phyloP scores from a whole-genome alignment of 2,888 invertebrate species.

The Cheilosia urbana region DNA sequence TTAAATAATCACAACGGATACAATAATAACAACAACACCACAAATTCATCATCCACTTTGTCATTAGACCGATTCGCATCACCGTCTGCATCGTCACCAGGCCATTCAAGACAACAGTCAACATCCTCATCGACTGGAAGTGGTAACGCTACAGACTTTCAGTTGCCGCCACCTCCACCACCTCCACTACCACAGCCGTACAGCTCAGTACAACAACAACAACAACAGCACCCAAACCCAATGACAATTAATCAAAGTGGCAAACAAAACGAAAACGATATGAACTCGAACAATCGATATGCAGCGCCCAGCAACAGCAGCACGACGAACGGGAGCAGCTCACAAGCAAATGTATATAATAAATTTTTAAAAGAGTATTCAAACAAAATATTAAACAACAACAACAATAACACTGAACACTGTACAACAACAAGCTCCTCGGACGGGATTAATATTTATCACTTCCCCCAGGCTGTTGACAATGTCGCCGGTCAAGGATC shows the following conservation, averaged over 20 bases:
- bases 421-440: conserved; percentile 73
- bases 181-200: conserved; percentile 76
- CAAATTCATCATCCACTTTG: conserved; percentile 77
- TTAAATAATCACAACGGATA: conserved; percentile 74
- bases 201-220: conserved; percentile 76
- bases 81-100: conserved; percentile 77
- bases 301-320: conserved; percentile 71
- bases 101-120: conserved; percentile 81
- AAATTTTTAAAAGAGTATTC: conserved; percentile 82
- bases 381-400: conserved; percentile 77
- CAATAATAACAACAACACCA: conserved; percentile 60
- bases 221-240: conserved; percentile 76
- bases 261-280: conserved; percentile 82
- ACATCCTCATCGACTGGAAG: conserved; percentile 78
- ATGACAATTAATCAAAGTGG: conserved; percentile 76
- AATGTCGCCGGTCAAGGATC: conserved; percentile 66
- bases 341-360: conserved; percentile 79
- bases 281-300: conserved; percentile 82
- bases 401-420: conserved; percentile 66
- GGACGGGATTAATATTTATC: conserved; percentile 63
- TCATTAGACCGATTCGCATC: conserved; percentile 79
- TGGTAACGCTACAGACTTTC: conserved; percentile 77
- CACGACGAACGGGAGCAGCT: conserved; percentile 28
- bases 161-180: conserved; percentile 78
- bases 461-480: conserved; percentile 68